phyloP scores from a whole-genome alignment of 2,888 invertebrate genomes.

The Catocala sponsa region DNA sequence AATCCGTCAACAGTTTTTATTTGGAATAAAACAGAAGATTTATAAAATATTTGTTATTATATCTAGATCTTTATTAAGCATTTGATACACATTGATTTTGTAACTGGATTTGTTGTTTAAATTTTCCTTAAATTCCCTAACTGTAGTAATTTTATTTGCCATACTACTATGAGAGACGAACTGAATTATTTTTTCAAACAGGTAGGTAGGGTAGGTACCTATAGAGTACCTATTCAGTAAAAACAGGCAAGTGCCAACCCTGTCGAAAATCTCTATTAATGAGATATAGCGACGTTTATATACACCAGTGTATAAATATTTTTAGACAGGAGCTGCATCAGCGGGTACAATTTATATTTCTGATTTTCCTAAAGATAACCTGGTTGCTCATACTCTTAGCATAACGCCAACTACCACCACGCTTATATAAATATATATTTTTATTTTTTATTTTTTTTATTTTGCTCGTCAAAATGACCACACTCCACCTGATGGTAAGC shows the following conservation, averaged over 20 bases:
- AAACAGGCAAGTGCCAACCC: conserved; percentile 3
- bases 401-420: no score
- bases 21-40: background rate
- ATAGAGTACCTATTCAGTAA: background rate
- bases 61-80: background rate
- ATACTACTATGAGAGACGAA: background rate
- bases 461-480: no score
- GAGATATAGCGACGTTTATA: no score
- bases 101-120: conserved; percentile 1
- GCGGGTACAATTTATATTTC: no score
- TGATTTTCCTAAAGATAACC: no score
- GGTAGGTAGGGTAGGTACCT: conserved; percentile 6
- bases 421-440: no score
- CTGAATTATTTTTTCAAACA: background rate
- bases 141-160: conserved; percentile 1
- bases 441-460: no score
- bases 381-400: no score
- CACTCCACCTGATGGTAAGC: no score
- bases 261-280: conserved; percentile 11
- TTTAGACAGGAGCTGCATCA: background rate
- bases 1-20: background rate
- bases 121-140: background rate
- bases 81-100: conserved; percentile 2
- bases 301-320: no score
- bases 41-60: background rate